Base-by-base conservation (phyloP, 2,113 vertebrate genomes). In the Poeciliopsis retropinna region DNA sequence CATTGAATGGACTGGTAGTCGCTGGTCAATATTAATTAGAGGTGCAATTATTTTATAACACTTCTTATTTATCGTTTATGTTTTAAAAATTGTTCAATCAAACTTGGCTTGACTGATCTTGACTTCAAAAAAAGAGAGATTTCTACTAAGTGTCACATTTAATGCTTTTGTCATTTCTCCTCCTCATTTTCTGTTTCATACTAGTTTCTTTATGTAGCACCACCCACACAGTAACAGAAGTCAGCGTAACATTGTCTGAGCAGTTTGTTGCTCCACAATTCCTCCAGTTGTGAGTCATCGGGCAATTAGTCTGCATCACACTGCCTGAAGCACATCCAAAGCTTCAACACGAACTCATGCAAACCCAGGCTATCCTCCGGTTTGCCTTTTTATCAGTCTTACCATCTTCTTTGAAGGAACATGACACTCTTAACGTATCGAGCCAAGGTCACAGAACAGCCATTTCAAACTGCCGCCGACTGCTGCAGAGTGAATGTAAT, bases 371-470 rank as follows among this genome's bases (percentile, higher is more conserved):
- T 41, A 25, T 81, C 68, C 69, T 73, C 72, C 51, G 73, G 66
- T 73, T 51, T 65, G 74, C 61, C 47, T 83, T 31, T 82, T 47
- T 75, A 73, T 82, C 74, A 12, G 5, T 74, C 77, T 80, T 70
- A 64, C 67, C 44, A 13, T 77, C 71, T 78, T 81, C 75, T 74
- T 64, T 13, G 4, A 57, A 57, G 47, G 70, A 76, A 89, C 74
- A 78, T 79, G 61, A 72, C 79, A 87, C 84, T 76, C 72, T 78
- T 68, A 79, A 75, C 57, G 31, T 62, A 86, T 93, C 80, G 89
- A 89, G 80, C 82, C 91, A 94, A 93, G 92, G 92, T 93, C 92
- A 91, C 83, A 84, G 82, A 85, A 82, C 80, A 90, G 87, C 86
- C 76, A 90, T 90, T 91, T 88, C 68, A 83, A 87, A 82, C 75